Conservation (phyloP, 2,888 invertebrate species). For the Apocheima hispidaria region DNA sequence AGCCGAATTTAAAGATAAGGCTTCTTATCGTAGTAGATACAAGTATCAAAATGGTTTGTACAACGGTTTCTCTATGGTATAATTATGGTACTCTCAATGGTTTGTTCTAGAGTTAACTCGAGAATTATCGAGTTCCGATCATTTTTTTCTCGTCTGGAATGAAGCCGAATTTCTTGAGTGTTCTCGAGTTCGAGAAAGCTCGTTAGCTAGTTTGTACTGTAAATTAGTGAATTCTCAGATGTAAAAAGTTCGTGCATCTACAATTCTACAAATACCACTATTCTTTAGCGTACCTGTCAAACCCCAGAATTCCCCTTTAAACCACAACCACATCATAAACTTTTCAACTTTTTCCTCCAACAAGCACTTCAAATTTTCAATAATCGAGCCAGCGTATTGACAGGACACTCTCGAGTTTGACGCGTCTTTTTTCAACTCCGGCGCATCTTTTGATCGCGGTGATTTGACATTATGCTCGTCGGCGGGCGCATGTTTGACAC, state of each 20-base stretch:
- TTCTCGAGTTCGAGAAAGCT: too few species aligned
- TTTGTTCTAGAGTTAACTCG: too few species aligned
- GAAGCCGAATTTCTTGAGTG: too few species aligned
- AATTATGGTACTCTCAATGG: too few species aligned
- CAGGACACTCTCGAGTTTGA: slow-evolving; percentile 65
- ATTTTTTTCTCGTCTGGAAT: too few species aligned
- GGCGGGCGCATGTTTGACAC: slow-evolving; percentile 70
- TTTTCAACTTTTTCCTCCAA: slow-evolving; percentile 50
- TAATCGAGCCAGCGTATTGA: slow-evolving; percentile 66
- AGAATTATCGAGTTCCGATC: too few species aligned
- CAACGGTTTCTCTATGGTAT: too few species aligned
- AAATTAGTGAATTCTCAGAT: too few species aligned
- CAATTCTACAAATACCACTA: slow-evolving; percentile 32
- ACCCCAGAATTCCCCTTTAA: slow-evolving; percentile 33
- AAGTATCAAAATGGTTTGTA: too few species aligned
- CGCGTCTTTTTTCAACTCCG: slow-evolving; percentile 52
- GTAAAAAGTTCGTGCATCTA: slow-evolving; percentile 2
- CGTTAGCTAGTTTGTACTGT: too few species aligned
- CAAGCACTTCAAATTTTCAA: slow-evolving; percentile 58
- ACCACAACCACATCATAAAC: slow-evolving; percentile 49
- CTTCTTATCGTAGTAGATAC: too few species aligned
- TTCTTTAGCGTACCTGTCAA: slow-evolving; percentile 38
- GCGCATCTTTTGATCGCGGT: slow-evolving; percentile 77
- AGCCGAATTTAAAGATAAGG: too few species aligned
- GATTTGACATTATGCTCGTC: slow-evolving; percentile 75